Conservation (phyloP, 2,888 invertebrate species). For the Acheta domesticus region DNA sequence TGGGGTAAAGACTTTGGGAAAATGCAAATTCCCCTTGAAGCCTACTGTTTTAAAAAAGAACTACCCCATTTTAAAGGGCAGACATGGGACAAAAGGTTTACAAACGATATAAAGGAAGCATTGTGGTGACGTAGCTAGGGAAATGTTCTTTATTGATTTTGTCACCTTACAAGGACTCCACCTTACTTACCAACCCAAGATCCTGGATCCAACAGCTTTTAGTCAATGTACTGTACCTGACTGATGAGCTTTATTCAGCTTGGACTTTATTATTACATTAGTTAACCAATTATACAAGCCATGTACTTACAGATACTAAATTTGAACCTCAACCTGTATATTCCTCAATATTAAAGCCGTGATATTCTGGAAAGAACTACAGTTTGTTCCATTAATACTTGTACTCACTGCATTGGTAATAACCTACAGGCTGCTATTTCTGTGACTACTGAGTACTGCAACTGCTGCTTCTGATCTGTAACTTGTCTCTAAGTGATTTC, state of each 20-base stretch:
- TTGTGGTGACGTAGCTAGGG: background rate
- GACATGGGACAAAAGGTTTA: background rate
- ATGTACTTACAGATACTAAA: constrained; percentile 36
- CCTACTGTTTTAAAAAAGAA: background rate
- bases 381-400: constrained; percentile 32
- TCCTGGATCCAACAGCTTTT: constrained; percentile 22
- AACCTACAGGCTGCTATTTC: constrained; percentile 18
- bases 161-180: constrained; percentile 31
- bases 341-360: constrained; percentile 34
- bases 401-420: constrained; percentile 18
- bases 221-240: constrained; percentile 33
- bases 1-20: background rate
- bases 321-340: constrained; percentile 34
- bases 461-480: constrained; percentile 20
- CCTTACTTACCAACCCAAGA: constrained; percentile 34
- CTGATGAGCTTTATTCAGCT: constrained; percentile 28
- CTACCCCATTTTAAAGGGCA: background rate
- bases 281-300: constrained; percentile 32
- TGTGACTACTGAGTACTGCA: constrained; percentile 18
- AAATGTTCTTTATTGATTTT: constrained; percentile 26
- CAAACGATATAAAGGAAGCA: background rate
- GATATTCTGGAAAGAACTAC: constrained; percentile 38
- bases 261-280: constrained; percentile 21
- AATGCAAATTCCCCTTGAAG: background rate
- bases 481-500: background rate